Evolutionary conservation across 2,113 vertebrate species (phyloP).

Genomic region (Epinephelus moara): DNA sequence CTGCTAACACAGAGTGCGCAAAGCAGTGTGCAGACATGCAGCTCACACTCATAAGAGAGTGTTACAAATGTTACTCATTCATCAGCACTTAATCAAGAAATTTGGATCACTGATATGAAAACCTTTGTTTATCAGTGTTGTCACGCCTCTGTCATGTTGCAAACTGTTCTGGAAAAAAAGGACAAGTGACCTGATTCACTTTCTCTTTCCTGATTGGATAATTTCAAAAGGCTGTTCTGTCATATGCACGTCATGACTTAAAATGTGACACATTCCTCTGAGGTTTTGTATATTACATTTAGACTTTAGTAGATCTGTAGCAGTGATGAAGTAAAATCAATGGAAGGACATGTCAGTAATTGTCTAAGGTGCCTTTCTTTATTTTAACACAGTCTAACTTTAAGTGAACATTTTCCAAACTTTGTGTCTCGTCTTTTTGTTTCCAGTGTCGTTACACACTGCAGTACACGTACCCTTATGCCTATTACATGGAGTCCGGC

Average conservation of each 20-base stretch:
- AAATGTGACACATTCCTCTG: background rate
- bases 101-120: background rate
- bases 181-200: background rate
- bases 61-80: background rate
- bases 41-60: background rate
- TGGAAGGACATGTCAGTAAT: background rate
- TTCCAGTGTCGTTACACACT: slow-evolving; percentile 97
- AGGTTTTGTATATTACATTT: background rate
- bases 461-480: slow-evolving; percentile 99
- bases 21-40: background rate
- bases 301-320: background rate
- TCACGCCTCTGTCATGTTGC: background rate
- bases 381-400: background rate
- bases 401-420: background rate
- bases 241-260: background rate
- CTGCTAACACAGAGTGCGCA: background rate
- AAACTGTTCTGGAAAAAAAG: background rate
- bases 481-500: slow-evolving; percentile 99
- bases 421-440: slow-evolving; percentile 9
- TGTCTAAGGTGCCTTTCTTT: background rate
- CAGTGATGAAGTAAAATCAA: background rate
- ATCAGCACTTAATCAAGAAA: background rate
- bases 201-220: background rate
- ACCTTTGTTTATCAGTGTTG: background rate
- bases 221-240: background rate